These are phyloP conservation scores for Chrosomus eos DNA, from an alignment of 2,797 vertebrate species.

Conservation along the genomic window DNA sequence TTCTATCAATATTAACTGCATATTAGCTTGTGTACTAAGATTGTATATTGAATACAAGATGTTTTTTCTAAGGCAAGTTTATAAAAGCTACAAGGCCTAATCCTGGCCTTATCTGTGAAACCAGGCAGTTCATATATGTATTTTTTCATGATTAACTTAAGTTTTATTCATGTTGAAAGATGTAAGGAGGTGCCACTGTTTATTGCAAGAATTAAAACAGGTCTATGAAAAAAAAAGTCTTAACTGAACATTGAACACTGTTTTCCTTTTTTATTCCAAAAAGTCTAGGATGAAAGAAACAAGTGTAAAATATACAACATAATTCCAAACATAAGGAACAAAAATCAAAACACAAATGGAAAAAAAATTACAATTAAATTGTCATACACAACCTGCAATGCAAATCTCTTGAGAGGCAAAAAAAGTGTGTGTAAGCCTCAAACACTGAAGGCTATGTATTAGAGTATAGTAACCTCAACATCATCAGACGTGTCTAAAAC, in stretches of 20 bases:
- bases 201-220: background rate
- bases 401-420: slow-evolving; percentile 44
- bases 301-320: slow-evolving; percentile 77
- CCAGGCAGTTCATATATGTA: no score
- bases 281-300: slow-evolving; percentile 77
- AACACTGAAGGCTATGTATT: slow-evolving; percentile 53
- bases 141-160: no score
- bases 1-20: no score
- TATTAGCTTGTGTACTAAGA: no score
- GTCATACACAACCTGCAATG: slow-evolving; percentile 55
- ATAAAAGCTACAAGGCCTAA: background rate
- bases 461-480: slow-evolving; percentile 56
- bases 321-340: slow-evolving; percentile 65
- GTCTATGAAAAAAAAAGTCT: background rate
- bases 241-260: slow-evolving; percentile 62
- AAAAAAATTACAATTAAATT: slow-evolving; percentile 54
- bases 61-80: background rate
- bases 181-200: background rate
- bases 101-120: background rate
- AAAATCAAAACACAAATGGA: slow-evolving; percentile 47
- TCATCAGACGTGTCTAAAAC: slow-evolving; percentile 54
- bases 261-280: slow-evolving; percentile 76
- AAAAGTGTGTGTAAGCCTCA: slow-evolving; percentile 60
- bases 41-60: no score
- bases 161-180: background rate